Percentiles rank a stretch among this genome's conserved stretches.
Conservation (phyloP, 2,113 vertebrate species). For the Xiphophorus couchianus region DNA sequence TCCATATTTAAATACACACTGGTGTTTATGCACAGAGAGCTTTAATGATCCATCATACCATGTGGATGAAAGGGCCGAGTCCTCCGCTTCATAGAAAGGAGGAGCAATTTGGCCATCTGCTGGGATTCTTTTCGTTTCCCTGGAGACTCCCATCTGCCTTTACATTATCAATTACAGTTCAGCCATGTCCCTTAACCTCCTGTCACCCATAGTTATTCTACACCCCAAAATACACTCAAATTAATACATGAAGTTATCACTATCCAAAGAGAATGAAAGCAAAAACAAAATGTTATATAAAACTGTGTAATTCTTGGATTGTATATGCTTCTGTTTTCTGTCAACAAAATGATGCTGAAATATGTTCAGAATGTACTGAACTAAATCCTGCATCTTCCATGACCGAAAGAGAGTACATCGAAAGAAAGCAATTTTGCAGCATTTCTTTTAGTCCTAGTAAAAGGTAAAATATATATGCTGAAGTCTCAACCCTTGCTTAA, state of each 20-base stretch:
- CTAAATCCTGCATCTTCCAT: no score
- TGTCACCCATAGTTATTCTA: neutral
- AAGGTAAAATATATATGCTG: no score
- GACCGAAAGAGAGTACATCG: no score
- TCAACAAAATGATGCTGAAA: no score
- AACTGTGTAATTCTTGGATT: no score
- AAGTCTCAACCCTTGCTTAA: no score
- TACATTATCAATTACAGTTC: conserved; percentile 99
- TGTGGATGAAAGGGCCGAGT: conserved; percentile 70
- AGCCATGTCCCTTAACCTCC: conserved; percentile 79
- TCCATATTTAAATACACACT: conserved; percentile 99
- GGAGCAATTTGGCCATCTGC: conserved; percentile 97
- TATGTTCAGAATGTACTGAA: no score
- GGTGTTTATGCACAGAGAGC: conserved; percentile 94
- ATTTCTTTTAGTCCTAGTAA: no score
- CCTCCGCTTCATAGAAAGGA: conserved; percentile 96
- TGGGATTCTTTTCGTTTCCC: conserved; percentile 93
- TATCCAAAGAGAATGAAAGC: conserved; percentile 65
- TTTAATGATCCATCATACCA: conserved; percentile 98
- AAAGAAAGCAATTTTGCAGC: no score
- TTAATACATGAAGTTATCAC: conserved; percentile 53
- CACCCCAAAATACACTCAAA: conserved; percentile 1
- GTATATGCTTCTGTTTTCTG: no score
- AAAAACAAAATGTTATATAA: neutral
- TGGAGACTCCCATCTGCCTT: conserved; percentile 97